phyloP scores from a whole-genome alignment of 2,888 invertebrate genomes.

The Eupithecia tripunctaria region DNA sequence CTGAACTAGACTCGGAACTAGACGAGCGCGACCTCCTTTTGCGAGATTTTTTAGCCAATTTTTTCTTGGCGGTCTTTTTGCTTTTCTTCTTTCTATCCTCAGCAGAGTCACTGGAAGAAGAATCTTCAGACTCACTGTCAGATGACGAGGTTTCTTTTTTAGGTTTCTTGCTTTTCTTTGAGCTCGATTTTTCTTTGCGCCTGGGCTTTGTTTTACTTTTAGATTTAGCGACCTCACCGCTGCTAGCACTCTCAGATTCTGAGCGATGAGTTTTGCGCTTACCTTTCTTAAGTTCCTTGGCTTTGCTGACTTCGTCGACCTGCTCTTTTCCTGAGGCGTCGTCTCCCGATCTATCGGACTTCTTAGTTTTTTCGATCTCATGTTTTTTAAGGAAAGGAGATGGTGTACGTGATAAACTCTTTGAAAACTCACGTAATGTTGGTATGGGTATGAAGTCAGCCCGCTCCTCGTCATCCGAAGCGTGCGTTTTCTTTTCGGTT shows the following conservation, averaged over 20 bases:
- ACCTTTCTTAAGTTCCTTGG: constrained; percentile 66
- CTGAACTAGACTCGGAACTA: constrained; percentile 81
- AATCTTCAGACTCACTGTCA: constrained; percentile 81
- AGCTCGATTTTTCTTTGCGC: constrained; percentile 83
- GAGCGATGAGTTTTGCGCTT: constrained; percentile 83
- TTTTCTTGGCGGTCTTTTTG: constrained; percentile 79
- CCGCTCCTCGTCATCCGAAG: constrained; percentile 76
- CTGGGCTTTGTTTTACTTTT: constrained; percentile 77
- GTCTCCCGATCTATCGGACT: constrained; percentile 73
- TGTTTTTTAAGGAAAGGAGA: constrained; percentile 92
- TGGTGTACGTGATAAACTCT: constrained; percentile 93
- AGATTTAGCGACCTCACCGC: constrained; percentile 73
- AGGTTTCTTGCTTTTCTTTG: constrained; percentile 82
- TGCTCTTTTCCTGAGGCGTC: constrained; percentile 79
- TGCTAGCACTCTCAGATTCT: constrained; percentile 78
- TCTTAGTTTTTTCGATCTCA: constrained; percentile 82
- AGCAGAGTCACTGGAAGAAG: constrained; percentile 80
- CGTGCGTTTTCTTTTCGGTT: constrained; percentile 60
- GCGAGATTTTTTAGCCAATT: constrained; percentile 75
- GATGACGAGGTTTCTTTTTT: constrained; percentile 80
- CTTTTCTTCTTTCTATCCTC: constrained; percentile 81
- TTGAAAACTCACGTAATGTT: constrained; percentile 84
- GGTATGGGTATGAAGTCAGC: constrained; percentile 74
- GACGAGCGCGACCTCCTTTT: constrained; percentile 79
- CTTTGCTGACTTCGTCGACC: constrained; percentile 65